Evolutionary conservation across 2,888 invertebrate species (phyloP).

Genomic region (Campaea margaritaria): DNA sequence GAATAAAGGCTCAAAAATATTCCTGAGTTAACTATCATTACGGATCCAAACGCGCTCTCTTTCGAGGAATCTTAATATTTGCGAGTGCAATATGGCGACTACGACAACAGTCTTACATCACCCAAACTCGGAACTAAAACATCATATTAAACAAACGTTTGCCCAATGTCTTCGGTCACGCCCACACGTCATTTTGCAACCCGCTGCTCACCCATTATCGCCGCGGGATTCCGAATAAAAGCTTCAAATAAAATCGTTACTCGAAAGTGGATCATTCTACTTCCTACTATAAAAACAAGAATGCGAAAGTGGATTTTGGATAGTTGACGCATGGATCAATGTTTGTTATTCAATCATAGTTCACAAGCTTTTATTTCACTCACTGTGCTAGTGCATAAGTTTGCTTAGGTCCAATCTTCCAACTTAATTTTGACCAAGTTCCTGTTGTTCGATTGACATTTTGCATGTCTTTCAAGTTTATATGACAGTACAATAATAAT

Average conservation of each 20-base stretch:
- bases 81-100: neutral
- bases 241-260: constrained; percentile 16
- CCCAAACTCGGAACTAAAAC: constrained; percentile 12
- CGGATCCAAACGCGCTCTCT: neutral
- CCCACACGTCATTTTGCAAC: constrained; percentile 24
- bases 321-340: no score
- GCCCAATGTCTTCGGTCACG: constrained; percentile 15
- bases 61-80: neutral
- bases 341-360: no score
- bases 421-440: no score
- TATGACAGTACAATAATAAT: no score
- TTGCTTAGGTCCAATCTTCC: no score
- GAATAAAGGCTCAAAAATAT: constrained; percentile 4
- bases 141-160: constrained; percentile 7
- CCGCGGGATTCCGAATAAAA: constrained; percentile 10
- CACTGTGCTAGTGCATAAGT: no score
- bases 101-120: constrained; percentile 16
- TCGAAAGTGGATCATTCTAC: constrained; percentile 29
- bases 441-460: no score
- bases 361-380: no score
- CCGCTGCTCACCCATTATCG: constrained; percentile 20
- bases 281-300: neutral
- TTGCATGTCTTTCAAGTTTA: no score
- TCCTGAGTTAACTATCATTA: neutral
- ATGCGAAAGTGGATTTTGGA: neutral